Percentiles rank a stretch among this genome's conserved stretches.
Conservation (phyloP, 1,140 invertebrate species). For the Bombyx mandarina region DNA sequence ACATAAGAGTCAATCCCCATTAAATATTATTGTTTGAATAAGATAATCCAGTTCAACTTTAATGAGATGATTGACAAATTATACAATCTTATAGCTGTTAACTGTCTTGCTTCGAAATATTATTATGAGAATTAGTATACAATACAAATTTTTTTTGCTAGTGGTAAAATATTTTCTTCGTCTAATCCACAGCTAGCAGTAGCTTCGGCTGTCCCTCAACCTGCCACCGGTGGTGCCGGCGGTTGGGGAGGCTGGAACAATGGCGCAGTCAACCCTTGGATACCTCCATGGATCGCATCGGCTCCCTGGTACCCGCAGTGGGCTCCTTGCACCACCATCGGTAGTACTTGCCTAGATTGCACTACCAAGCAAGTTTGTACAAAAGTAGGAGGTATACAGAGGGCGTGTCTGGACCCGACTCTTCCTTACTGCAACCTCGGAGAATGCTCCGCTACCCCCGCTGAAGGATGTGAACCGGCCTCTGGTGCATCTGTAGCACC, state of each 20-base stretch:
- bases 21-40: too few species aligned
- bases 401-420: conserved; percentile 43
- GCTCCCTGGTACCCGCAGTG: conserved; percentile 50
- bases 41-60: too few species aligned
- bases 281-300: conserved; percentile 42
- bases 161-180: too few species aligned
- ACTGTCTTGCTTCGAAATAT: too few species aligned
- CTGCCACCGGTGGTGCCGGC: conserved; percentile 18
- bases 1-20: too few species aligned
- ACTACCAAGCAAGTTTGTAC: conserved; percentile 48
- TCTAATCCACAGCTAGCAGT: conserved; percentile 23
- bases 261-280: conserved; percentile 35
- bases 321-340: conserved; percentile 41
- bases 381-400: conserved; percentile 44
- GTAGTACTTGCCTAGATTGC: conserved; percentile 44
- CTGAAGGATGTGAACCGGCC: conserved; percentile 34
- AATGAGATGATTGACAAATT: too few species aligned
- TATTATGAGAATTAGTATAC: too few species aligned
- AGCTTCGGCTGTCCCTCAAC: conserved; percentile 29
- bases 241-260: conserved; percentile 8
- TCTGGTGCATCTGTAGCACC: conserved; percentile 13
- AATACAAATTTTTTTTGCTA: too few species aligned
- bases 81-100: too few species aligned
- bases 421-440: conserved; percentile 56
- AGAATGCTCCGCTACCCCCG: conserved; percentile 50